phyloP scores from a whole-genome alignment of 2,888 invertebrate species.

The Bhutanitis thaidina region DNA sequence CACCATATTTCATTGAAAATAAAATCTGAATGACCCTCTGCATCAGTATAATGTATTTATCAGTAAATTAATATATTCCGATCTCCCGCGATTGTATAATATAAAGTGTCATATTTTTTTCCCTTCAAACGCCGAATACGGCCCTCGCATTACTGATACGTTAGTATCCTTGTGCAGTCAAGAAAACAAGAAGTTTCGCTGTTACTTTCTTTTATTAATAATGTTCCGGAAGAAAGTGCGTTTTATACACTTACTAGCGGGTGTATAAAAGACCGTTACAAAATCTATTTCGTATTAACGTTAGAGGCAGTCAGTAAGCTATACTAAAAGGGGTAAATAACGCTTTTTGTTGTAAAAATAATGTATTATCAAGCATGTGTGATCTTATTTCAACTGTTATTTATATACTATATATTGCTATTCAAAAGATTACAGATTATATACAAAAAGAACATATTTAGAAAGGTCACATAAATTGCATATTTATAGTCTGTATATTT shows the following conservation, averaged over 20 bases:
- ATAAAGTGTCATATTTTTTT: neutral
- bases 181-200: neutral
- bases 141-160: neutral
- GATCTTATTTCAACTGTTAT: neutral
- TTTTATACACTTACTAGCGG: neutral
- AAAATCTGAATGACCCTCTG: neutral
- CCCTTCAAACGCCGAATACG: neutral
- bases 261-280: neutral
- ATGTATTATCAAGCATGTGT: constrained; percentile 1
- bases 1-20: neutral
- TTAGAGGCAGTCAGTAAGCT: constrained; percentile 7
- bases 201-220: neutral
- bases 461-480: constrained; percentile 7
- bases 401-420: neutral
- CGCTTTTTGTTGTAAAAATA: constrained; percentile 14
- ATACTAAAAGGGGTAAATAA: constrained; percentile 3
- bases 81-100: neutral
- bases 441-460: neutral
- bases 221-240: neutral
- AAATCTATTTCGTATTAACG: neutral
- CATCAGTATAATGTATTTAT: too few species aligned
- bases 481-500: constrained; percentile 32
- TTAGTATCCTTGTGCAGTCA: neutral
- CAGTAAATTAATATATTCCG: neutral
- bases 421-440: neutral